phyloP scores from a whole-genome alignment of 2,113 vertebrate genomes.

The Heterochromis multidens region DNA sequence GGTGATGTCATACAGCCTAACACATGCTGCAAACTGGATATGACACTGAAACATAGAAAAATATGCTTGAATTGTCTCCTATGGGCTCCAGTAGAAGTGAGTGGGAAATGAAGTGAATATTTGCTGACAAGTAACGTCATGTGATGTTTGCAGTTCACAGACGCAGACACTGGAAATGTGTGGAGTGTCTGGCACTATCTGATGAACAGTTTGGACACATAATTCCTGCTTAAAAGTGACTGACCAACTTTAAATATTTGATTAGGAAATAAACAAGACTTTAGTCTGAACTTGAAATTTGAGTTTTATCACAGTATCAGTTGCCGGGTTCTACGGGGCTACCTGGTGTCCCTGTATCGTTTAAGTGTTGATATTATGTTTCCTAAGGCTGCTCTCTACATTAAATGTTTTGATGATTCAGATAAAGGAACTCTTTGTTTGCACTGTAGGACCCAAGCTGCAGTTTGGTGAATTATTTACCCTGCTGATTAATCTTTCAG shows the following conservation, averaged over 20 bases:
- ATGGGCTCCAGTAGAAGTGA: background rate
- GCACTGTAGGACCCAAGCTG: slow-evolving; percentile 5
- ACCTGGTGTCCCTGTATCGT: background rate
- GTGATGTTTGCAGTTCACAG: no score
- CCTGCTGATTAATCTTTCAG: slow-evolving; percentile 56
- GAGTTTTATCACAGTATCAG: background rate
- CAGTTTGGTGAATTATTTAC: slow-evolving; percentile 63
- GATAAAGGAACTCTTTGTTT: slow-evolving; percentile 22
- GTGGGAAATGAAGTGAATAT: background rate
- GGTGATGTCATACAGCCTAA: background rate
- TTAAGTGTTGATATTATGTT: background rate
- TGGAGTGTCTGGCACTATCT: background rate
- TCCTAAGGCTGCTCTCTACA: background rate
- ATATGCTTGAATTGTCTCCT: background rate
- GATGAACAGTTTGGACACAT: background rate
- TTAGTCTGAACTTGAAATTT: background rate
- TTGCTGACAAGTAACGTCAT: background rate
- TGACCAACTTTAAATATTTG: background rate
- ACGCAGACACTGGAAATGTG: background rate
- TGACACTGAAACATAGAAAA: background rate
- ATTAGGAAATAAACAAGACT: background rate
- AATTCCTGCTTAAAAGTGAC: background rate
- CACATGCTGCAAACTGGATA: background rate
- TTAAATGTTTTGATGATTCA: slow-evolving; percentile 24
- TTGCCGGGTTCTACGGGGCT: background rate